These are phyloP conservation scores for Phenganax stokvisi DNA, from an alignment of 92 coral and sea anemone species.

Conservation along the genomic window DNA sequence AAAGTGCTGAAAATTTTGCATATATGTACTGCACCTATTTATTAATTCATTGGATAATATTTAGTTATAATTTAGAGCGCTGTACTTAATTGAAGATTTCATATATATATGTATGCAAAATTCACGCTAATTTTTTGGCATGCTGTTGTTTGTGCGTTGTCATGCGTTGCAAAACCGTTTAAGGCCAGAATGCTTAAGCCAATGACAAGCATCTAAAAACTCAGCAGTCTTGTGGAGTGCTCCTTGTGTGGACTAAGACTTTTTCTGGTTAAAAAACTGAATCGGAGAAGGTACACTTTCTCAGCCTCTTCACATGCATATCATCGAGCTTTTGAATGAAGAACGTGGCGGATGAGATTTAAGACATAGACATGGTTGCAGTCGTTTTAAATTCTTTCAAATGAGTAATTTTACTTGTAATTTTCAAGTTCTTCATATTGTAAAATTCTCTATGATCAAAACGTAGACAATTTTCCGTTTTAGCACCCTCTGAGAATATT, in stretches of 20 bases:
- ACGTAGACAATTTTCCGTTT: neutral
- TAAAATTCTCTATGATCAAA: too few relatives aligned
- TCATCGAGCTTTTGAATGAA: too few relatives aligned
- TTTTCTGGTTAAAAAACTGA: too few relatives aligned
- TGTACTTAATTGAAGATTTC: constrained; percentile 3
- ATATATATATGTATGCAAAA: neutral
- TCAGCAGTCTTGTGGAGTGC: too few relatives aligned
- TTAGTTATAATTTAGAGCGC: constrained; percentile 2
- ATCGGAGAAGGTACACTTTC: too few relatives aligned
- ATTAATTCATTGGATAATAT: constrained; percentile 10
- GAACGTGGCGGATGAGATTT: too few relatives aligned
- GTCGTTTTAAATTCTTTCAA: too few relatives aligned
- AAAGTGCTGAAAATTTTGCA: neutral
- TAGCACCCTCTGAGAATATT: neutral
- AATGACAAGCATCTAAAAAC: neutral
- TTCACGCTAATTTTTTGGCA: neutral
- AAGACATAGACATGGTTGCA: too few relatives aligned
- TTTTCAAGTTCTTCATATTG: too few relatives aligned
- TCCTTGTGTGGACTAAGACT: too few relatives aligned
- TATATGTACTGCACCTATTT: neutral
- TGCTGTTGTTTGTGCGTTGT: neutral
- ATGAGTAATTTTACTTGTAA: too few relatives aligned
- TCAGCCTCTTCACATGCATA: too few relatives aligned
- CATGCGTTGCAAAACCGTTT: neutral
- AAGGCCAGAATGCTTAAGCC: neutral